These are phyloP conservation scores for Halichoerus grypus DNA, from an alignment of 2,113 vertebrate genomes.

Conservation along the genomic window DNA sequence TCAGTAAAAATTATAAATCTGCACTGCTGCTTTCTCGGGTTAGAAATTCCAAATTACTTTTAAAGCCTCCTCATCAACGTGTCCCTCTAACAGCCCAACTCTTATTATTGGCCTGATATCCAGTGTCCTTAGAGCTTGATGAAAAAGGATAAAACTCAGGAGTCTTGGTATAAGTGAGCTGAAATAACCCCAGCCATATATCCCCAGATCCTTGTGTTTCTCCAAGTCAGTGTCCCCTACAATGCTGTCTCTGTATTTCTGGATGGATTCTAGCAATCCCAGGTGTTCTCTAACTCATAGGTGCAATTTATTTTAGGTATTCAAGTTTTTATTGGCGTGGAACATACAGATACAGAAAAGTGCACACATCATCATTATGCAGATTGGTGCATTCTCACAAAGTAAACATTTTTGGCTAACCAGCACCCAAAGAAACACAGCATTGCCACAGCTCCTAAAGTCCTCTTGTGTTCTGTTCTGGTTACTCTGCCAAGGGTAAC, in stretches of 20 bases:
- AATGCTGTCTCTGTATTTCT: not conserved
- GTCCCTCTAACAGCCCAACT: not conserved
- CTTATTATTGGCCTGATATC: constrained; percentile 23
- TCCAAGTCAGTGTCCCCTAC: not conserved
- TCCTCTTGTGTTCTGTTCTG: not conserved
- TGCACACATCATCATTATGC: not conserved
- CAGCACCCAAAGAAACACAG: not conserved
- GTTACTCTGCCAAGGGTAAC: not conserved
- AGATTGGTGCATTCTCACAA: not conserved
- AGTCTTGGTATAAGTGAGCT: not conserved
- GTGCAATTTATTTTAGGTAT: not conserved
- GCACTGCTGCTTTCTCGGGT: not conserved
- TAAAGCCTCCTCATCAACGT: constrained; percentile 48
- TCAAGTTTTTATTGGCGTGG: not conserved
- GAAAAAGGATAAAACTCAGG: constrained; percentile 16
- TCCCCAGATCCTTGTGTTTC: not conserved
- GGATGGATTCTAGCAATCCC: not conserved
- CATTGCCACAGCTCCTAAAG: not conserved
- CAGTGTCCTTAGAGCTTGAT: constrained; percentile 47
- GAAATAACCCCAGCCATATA: not conserved
- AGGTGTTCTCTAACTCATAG: not conserved
- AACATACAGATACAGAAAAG: not conserved
- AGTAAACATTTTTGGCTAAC: not conserved
- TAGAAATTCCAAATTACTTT: constrained; percentile 64
- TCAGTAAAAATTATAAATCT: not conserved